Evolutionary conservation across 2,888 invertebrate species (phyloP), one percentile per base, ranked within the genome.

Genomic region (Phrixothrix hirtus): DNA sequence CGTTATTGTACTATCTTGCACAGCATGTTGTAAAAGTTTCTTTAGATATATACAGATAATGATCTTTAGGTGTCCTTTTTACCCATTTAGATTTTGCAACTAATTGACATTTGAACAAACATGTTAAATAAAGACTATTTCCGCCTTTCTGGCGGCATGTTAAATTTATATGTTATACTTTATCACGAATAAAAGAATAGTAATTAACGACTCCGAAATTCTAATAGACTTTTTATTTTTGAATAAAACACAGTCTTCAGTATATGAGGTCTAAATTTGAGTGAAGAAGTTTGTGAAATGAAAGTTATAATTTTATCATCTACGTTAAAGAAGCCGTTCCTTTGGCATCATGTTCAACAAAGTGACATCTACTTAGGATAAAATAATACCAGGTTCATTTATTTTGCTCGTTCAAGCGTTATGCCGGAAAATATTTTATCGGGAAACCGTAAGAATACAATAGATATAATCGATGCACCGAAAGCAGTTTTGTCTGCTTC

Each of bases 361-460:
- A 62, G 63, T 64, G 65, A 59, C 60, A 63, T 62, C 60, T 61
- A 62, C 63, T 65, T 64, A 64, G 61, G 60, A 60, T 65, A 60
- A 65, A 64, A 66, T 66, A 66, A 66, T 60, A 60, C 60, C 55
- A 59, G 58, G 60, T 59, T 66, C 65, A 67, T 69, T 68, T 67
- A 64, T 66, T 65, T 65, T 67, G 67, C 60, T 58, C 66, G 61
- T 60, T 66, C 63, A 62, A 64, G 67, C 67, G 67, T 61, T 62
- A 61, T 64, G 66, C 67, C 66, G 68, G 65, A 66, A 69, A 68
- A 68, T 67, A 64, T 62, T 69, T 68, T 66, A 68, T 67, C 61
- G 66, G 55, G 63, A 53, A 62, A 64, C 62, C 60, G 64, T 61
- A 53, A 61, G 59, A 59, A 64, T 61, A 65, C 65, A 61, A 62